phyloP scores from a whole-genome alignment of 2,797 vertebrate species.

The Neoniphon sammara region DNA sequence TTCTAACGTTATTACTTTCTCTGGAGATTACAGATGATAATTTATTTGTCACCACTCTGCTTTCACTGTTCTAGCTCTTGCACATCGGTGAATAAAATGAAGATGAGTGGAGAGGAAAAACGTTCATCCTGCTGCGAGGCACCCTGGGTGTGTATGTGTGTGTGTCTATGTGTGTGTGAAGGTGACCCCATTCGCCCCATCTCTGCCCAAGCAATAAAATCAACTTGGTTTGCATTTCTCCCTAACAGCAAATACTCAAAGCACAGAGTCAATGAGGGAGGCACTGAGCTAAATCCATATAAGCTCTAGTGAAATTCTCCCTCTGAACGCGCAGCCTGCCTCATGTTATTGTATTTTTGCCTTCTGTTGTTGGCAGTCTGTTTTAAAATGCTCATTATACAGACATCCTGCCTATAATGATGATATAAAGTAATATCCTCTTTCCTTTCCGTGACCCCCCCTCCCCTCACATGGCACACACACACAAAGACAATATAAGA shows the following conservation, averaged over 20 bases:
- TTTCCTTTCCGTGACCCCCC: conserved; percentile 9
- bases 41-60: conserved; percentile 21
- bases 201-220: conserved; percentile 63
- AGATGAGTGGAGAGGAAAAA: conserved; percentile 22
- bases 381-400: conserved; percentile 67
- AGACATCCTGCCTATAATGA: conserved; percentile 66
- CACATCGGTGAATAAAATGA: conserved; percentile 27
- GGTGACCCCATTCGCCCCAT: conserved; percentile 55
- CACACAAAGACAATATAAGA: conserved; percentile 28
- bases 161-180: conserved; percentile 30
- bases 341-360: conserved; percentile 75
- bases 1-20: conserved; percentile 26
- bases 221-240: conserved; percentile 69
- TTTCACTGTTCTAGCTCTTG: not conserved
- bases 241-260: conserved; percentile 55
- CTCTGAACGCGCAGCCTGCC: conserved; percentile 66
- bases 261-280: conserved; percentile 59
- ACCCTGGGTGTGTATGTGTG: not conserved
- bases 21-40: not conserved
- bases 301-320: conserved; percentile 74
- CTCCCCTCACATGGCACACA: conserved; percentile 22
- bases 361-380: conserved; percentile 73
- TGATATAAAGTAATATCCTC: conserved; percentile 67
- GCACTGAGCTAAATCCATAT: conserved; percentile 73
- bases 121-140: conserved; percentile 7